phyloP scores from a whole-genome alignment of 2,888 invertebrate genomes.

The Hirtodrosophila trivittata region DNA sequence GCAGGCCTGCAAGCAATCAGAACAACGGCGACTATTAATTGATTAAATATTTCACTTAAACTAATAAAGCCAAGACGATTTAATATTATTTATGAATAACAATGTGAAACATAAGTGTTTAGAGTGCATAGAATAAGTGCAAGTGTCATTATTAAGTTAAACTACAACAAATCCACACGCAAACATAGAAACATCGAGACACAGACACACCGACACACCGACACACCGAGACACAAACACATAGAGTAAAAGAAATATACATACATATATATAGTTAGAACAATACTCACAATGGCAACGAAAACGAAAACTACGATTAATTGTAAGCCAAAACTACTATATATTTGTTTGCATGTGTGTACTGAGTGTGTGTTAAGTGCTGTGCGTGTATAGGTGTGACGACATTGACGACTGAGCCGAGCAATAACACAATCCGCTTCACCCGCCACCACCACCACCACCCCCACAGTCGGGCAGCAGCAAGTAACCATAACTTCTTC shows the following conservation, averaged over 20 bases:
- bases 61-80: conserved; percentile 21
- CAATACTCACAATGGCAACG: conserved; percentile 28
- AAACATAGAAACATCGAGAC: background rate
- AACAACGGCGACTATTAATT: conserved; percentile 60
- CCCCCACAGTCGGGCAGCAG: conserved; percentile 19
- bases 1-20: conserved; percentile 36
- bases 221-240: background rate
- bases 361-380: conserved; percentile 20
- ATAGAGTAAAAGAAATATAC: background rate
- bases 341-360: conserved; percentile 42
- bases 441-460: conserved; percentile 12
- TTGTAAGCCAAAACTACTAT: conserved; percentile 57
- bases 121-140: conserved; percentile 9
- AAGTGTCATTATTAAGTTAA: conserved; percentile 19
- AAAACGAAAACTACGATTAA: conserved; percentile 60
- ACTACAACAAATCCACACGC: background rate
- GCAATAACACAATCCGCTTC: conserved; percentile 16
- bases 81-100: conserved; percentile 5
- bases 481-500: conserved; percentile 37
- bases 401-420: conserved; percentile 69
- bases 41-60: conserved; percentile 45
- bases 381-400: conserved; percentile 44
- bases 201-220: too few species aligned
- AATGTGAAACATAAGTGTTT: conserved; percentile 15
- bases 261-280: conserved; percentile 10